Evolutionary conservation across 92 coral and sea anemone species (phyloP), one percentile per base, ranked within the genome.

Genomic region (Actinostola sp.): DNA sequence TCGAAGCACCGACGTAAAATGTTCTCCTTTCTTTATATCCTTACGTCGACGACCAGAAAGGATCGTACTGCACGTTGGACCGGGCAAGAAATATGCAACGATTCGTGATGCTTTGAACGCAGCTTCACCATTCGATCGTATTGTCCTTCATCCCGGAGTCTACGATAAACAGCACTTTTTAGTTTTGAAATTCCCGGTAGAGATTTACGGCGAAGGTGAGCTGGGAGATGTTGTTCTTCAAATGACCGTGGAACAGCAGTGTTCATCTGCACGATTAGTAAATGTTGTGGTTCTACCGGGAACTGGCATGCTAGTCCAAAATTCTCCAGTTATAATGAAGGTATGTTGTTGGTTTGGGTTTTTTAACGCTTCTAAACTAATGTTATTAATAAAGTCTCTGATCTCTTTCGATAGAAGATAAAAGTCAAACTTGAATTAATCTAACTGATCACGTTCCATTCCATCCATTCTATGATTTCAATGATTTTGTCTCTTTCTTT

Each of bases 281-380:
- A 94, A 94, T 63, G 72, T 94, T 45, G 85, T 86, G n/a, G 84
- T 94, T 30, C 92, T 86, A n/a, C 97, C 98, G 0, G 91, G 97
- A 8, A 66, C 86, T 0, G 82, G 82, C 42, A 71, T 92, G 70
- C 79, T 90, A n/a, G 95, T 82, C 45, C 90, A 83, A 51, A 84
- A 93, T 5, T 81, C 88, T 33, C 92, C 98, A 10, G 91, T 89
- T 8, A 89, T 94, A 23, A 46, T 94, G 38, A 94, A 94, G 97
- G 98, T 94, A 45, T 49, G 92, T 43, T 32, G 42, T 24, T 16
- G 17, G 2, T n/a, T 4, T 46, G 2, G 15, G 2, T 46, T 2
- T 12, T 46, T 46, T 46, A 12, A 4, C 17, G 53, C 53, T 46
- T 46, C n/a, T 46, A 21, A 49, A 49, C 25, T 15, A 15, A 15